Base-by-base conservation (phyloP, 2,888 invertebrate species). In the Aelia acuminata region DNA sequence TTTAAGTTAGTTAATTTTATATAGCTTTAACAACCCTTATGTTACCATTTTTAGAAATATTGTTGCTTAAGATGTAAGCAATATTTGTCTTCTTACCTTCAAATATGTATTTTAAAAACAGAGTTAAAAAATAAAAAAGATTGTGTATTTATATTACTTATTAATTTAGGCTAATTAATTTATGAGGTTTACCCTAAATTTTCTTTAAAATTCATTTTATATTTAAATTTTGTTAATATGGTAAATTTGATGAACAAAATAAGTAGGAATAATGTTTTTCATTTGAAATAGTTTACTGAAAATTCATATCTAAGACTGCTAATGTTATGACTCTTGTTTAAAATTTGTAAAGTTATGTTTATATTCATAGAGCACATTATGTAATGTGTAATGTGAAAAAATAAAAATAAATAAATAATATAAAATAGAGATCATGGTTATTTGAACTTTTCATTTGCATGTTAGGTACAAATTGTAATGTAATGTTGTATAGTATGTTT, bases 1-100 rank as follows among this genome's bases (percentile, higher is more conserved):
- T 70, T 70, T 35, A 7, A 20, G 5, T 31, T 8, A 35, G 35
- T 70, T 70, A 35, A 35, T 70, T 70, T 70, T 53, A 26, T 70
- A 35, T 70, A 70, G 63, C 35, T 70, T 70, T n/a, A 57, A 31
- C 26, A 57, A 57, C 26, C 26, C 5, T 13, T 20, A 13, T 80
- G 80, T 80, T 80, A 80, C 80, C 80, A 80, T 43, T 80, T 39
- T 43, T 47, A 80, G 4, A 1, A 80, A 43, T 39, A 80, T 43
- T 80, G 43, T 47, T 75, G 43, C n/a, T 80, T 80, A 80, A 43
- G 13, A n/a, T 43, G 5, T 43, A 80, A 43, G 39, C 43, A 43
- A 43, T 43, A 43, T 5, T 70, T 70, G 35, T 35, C 3, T 31
- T 0, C 15, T 70, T 70, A 18, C 26, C 35, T 70, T 70, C 18